Evolutionary conservation across 2,797 vertebrate genomes (phyloP).

Genomic region (Cryptoblepharus egeriae): DNA sequence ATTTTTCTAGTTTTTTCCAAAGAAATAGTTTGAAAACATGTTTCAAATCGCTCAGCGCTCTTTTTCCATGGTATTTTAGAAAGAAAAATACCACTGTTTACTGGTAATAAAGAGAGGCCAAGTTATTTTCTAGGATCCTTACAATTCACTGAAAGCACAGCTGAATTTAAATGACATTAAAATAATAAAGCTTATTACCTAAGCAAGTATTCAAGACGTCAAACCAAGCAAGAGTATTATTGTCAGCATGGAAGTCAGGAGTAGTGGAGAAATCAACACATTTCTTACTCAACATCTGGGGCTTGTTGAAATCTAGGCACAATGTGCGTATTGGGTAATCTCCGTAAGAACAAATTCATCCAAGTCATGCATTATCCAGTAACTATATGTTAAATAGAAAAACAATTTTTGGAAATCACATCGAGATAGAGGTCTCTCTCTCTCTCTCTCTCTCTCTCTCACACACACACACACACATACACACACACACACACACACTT

Average conservation of each 20-base stretch:
- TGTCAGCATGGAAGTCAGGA: not conserved
- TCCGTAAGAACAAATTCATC: conserved; percentile 35
- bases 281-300: conserved; percentile 46
- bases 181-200: not conserved
- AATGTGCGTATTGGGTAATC: conserved; percentile 40
- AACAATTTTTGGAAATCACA: conserved; percentile 1
- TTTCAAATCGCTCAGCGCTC: conserved; percentile 36
- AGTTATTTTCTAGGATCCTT: not conserved
- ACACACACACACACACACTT: too few relatives aligned
- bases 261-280: conserved; percentile 10
- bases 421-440: not conserved
- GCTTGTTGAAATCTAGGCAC: conserved; percentile 43
- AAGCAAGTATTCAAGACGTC: conserved; percentile 2
- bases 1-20: conserved; percentile 11
- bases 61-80: conserved; percentile 3
- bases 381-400: conserved; percentile 41
- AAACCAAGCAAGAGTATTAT: conserved; percentile 4
- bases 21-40: conserved; percentile 27
- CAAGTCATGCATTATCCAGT: conserved; percentile 7
- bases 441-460: too few relatives aligned
- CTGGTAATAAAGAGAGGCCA: conserved; percentile 54
- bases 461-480: too few relatives aligned
- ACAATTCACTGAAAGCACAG: not conserved
- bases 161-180: not conserved
- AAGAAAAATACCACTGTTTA: conserved; percentile 21